phyloP scores from a whole-genome alignment of 2,888 invertebrate species.

The Cryptus armator region DNA sequence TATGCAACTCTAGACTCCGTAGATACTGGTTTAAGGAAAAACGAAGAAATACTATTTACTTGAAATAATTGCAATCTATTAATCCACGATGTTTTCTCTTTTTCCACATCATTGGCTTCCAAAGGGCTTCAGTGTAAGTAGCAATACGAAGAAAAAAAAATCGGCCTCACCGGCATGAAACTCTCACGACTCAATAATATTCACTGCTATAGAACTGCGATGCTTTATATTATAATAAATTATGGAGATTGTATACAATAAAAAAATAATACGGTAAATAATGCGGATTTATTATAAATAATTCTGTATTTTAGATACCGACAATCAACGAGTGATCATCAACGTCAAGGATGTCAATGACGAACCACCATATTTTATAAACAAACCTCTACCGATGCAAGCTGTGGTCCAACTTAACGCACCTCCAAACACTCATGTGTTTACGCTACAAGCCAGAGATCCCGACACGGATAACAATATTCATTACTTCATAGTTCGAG shows the following conservation, averaged over 20 bases:
- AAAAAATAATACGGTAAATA: too few relatives aligned
- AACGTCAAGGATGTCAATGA: conserved; percentile 98
- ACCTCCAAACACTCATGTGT: conserved; percentile 97
- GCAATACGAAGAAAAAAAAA: conserved; percentile 47
- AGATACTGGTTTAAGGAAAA: conserved; percentile 30
- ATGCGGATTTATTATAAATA: background rate
- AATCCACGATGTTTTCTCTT: conserved; percentile 60
- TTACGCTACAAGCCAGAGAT: conserved; percentile 98
- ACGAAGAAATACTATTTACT: background rate
- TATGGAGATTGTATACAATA: conserved; percentile 22
- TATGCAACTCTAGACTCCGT: background rate
- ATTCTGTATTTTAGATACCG: conserved; percentile 90
- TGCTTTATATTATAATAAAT: conserved; percentile 52
- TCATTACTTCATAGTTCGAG: conserved; percentile 97
- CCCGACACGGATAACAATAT: conserved; percentile 98
- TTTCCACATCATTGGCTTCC: conserved; percentile 79
- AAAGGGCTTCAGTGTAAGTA: conserved; percentile 85
- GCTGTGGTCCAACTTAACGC: conserved; percentile 98
- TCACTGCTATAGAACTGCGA: conserved; percentile 50
- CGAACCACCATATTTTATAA: conserved; percentile 98
- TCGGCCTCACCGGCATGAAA: conserved; percentile 46
- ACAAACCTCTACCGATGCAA: conserved; percentile 98
- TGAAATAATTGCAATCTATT: conserved; percentile 49
- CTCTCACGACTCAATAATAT: conserved; percentile 27
- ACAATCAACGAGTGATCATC: conserved; percentile 97